These are phyloP conservation scores for Hipposideros armiger DNA, from an alignment of 2,113 vertebrate species.

Conservation along the genomic window DNA sequence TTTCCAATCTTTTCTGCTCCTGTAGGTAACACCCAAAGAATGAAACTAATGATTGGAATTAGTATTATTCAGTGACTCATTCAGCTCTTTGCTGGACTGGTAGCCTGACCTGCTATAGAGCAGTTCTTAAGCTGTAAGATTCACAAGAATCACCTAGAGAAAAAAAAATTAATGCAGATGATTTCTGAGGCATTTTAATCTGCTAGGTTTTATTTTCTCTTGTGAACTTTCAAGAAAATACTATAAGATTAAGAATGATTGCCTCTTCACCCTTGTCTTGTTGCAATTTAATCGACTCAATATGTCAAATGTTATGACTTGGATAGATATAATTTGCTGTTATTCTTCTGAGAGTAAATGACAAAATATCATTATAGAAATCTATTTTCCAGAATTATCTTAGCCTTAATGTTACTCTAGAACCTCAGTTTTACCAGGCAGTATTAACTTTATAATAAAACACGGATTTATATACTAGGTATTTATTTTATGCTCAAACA, in stretches of 20 bases:
- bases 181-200: not conserved
- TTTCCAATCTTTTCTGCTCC: not conserved
- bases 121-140: not conserved
- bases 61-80: not conserved
- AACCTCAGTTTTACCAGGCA: not conserved
- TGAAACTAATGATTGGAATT: not conserved
- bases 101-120: not conserved
- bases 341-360: conserved; percentile 41
- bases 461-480: not conserved
- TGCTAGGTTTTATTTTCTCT: not conserved
- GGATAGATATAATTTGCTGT: not conserved
- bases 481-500: not conserved
- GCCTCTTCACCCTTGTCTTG: not conserved
- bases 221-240: conserved; percentile 36
- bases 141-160: not conserved
- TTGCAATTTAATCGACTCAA: not conserved
- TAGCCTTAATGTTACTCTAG: not conserved
- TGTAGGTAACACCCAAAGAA: not conserved
- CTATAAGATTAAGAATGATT: not conserved
- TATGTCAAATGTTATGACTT: not conserved
- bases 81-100: not conserved
- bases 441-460: conserved; percentile 15
- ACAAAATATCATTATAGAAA: not conserved
- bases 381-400: not conserved
- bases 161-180: not conserved